These are phyloP conservation scores for Tursiops truncatus DNA, from an alignment of 2,113 vertebrate species.

Conservation along the genomic window DNA sequence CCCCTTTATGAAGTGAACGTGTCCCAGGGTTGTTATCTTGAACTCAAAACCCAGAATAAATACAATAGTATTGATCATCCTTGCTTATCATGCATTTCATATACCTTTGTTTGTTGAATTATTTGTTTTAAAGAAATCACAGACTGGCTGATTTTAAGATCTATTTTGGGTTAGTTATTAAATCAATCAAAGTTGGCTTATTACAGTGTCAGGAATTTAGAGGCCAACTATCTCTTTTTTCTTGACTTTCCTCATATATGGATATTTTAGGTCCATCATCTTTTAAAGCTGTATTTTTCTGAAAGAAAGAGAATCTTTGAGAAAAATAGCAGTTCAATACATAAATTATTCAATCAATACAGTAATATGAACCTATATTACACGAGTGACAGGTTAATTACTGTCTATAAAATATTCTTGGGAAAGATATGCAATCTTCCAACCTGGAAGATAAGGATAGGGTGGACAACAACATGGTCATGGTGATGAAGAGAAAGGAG, in stretches of 20 bases:
- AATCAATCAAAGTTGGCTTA: conserved; percentile 29
- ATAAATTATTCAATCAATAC: conserved; percentile 43
- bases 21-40: background rate
- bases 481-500: background rate
- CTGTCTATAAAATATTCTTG: conserved; percentile 9
- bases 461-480: background rate
- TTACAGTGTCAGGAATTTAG: conserved; percentile 5
- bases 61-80: conserved; percentile 17
- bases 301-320: conserved; percentile 40
- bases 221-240: background rate
- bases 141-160: conserved; percentile 33
- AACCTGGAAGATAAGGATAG: background rate
- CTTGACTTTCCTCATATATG: conserved; percentile 12
- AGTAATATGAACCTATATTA: background rate
- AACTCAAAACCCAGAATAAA: conserved; percentile 24
- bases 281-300: conserved; percentile 31
- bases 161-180: conserved; percentile 55
- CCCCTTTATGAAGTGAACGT: background rate
- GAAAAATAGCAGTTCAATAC: conserved; percentile 40
- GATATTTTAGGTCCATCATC: conserved; percentile 11
- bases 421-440: background rate
- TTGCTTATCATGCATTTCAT: conserved; percentile 31
- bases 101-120: conserved; percentile 6
- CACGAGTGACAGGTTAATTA: background rate
- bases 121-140: conserved; percentile 29